A percentile compares a stretch with the other conserved stretches of the same genome.
Evolutionary conservation across 2,113 vertebrate species (phyloP).

Genomic region (Actenoides hombroni): DNA sequence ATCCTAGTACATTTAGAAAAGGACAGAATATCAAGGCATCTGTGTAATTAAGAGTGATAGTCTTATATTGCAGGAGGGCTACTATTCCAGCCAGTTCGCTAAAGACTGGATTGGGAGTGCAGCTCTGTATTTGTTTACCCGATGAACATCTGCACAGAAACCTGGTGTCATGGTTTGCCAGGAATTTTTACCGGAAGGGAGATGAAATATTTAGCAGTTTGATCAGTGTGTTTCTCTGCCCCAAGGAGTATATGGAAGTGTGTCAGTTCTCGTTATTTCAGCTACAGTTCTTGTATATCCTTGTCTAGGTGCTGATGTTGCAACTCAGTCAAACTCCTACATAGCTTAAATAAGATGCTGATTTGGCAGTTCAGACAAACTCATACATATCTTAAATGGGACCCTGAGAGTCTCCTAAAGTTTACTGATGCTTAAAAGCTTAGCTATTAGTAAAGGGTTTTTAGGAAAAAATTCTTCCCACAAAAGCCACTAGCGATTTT

Average conservation of each 20-base stretch:
- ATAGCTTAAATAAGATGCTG: not conserved
- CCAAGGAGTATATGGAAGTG: not conserved
- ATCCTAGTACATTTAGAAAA: not conserved
- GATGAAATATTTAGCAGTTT: constrained; percentile 29
- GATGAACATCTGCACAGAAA: not conserved
- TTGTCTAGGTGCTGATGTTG: not conserved
- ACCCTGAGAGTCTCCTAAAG: not conserved
- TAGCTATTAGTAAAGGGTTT: not conserved
- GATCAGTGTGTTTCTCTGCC: not conserved
- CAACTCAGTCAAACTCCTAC: not conserved
- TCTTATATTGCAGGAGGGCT: not conserved
- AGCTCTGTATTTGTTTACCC: constrained; percentile 2
- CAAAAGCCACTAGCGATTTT: not conserved
- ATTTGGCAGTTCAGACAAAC: not conserved
- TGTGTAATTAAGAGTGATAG: constrained; percentile 23
- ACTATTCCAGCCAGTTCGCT: not conserved
- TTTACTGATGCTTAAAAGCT: not conserved
- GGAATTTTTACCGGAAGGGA: not conserved
- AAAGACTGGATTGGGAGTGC: not conserved
- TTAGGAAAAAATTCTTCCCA: not conserved
- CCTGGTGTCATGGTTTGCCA: not conserved
- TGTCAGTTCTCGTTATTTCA: constrained; percentile 25
- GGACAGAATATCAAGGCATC: not conserved
- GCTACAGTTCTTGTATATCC: not conserved
- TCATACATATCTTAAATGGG: not conserved